Conservation (phyloP, 2,113 vertebrate species). For the Engystomops pustulosus region DNA sequence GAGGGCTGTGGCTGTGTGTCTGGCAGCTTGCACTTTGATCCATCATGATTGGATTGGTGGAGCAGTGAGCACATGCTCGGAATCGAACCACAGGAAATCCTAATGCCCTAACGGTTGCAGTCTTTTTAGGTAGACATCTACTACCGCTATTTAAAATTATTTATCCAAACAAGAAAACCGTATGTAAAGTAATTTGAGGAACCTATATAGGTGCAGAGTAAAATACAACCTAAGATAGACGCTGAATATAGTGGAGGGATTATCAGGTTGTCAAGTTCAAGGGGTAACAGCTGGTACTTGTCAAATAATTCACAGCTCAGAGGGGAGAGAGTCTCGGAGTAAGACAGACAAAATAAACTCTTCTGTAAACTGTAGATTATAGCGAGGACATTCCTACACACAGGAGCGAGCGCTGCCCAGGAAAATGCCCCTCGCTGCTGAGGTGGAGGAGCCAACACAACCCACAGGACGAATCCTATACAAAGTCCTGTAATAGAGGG, state of each 20-base stretch:
- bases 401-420: background rate
- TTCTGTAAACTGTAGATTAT: background rate
- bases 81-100: no score
- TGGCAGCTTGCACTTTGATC: no score
- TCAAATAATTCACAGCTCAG: background rate
- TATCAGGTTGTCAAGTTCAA: background rate
- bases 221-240: no score
- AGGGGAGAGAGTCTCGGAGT: background rate
- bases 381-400: background rate
- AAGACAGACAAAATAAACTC: constrained; percentile 11
- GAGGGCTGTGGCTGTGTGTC: no score
- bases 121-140: no score
- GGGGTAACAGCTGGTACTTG: constrained; percentile 31
- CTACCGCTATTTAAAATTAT: no score
- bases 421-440: background rate
- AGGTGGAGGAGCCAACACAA: background rate
- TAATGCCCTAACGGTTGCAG: no score
- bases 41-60: no score
- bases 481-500: background rate
- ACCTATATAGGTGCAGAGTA: no score
- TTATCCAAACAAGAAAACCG: no score
- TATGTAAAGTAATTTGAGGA: no score
- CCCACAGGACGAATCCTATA: background rate
- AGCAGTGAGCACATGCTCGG: no score
- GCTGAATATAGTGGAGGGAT: background rate